phyloP scores from a whole-genome alignment of 23 tunicate species.

The Ciona savignyi region DNA sequence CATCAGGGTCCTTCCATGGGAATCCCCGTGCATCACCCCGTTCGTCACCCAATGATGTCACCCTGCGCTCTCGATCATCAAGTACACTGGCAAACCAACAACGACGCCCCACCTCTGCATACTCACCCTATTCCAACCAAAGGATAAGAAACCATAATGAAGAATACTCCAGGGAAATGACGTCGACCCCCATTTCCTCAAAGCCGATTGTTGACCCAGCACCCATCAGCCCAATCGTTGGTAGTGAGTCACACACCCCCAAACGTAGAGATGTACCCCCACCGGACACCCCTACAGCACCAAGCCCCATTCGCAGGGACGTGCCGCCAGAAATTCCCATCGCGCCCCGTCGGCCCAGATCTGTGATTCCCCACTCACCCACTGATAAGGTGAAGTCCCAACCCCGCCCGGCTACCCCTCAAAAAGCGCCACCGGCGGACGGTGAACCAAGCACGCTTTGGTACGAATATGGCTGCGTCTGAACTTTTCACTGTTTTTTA shows the following conservation, averaged over 20 bases:
- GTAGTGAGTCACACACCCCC: slow-evolving; percentile 7
- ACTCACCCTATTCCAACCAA: not conserved
- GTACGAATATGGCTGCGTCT: slow-evolving; percentile 94
- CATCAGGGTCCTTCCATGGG: slow-evolving; percentile 7
- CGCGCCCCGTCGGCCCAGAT: not conserved
- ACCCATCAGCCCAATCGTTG: slow-evolving; percentile 22
- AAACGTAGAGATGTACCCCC: slow-evolving; percentile 68
- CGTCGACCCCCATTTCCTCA: slow-evolving; percentile 69
- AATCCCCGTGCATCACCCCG: slow-evolving; percentile 4
- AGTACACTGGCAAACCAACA: slow-evolving; percentile 19
- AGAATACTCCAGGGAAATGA: slow-evolving; percentile 27
- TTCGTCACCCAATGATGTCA: not conserved
- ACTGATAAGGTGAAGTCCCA: not conserved
- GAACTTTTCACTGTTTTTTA: not conserved
- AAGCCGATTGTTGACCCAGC: slow-evolving; percentile 23
- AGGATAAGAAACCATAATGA: not conserved
- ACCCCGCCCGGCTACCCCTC: slow-evolving; percentile 47
- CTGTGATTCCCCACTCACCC: slow-evolving; percentile 2
- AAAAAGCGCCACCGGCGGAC: slow-evolving; percentile 27
- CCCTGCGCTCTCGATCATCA: slow-evolving; percentile 17
- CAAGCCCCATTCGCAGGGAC: slow-evolving; percentile 72
- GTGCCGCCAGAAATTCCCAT: slow-evolving; percentile 51
- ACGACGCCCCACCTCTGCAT: slow-evolving; percentile 19
- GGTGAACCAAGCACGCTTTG: slow-evolving; percentile 71
- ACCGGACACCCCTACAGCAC: slow-evolving; percentile 32